phyloP scores from a whole-genome alignment of 2,797 vertebrate species.

The Crocodylus rhombifer region DNA sequence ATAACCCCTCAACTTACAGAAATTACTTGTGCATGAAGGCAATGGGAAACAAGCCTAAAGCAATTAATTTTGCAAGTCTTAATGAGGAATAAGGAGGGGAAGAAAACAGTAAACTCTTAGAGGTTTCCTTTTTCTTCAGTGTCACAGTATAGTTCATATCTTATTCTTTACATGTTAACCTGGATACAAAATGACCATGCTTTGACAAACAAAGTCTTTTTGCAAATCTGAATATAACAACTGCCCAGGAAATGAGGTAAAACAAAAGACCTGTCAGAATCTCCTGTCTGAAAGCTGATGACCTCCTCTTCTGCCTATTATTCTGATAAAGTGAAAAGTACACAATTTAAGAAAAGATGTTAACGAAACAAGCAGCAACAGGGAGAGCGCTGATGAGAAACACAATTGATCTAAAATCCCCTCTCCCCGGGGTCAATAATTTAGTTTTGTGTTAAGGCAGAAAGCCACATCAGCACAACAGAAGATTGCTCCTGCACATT shows the following conservation, averaged over 20 bases:
- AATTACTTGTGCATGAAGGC: not conserved
- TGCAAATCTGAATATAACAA: not conserved
- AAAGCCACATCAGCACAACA: constrained; percentile 16
- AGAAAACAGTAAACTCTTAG: not conserved
- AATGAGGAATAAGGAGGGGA: constrained; percentile 10
- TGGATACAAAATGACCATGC: not conserved
- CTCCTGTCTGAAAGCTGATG: not conserved
- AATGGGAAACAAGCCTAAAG: constrained; percentile 3
- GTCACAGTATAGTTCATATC: not conserved
- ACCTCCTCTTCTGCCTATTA: not conserved
- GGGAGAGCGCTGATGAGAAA: not conserved
- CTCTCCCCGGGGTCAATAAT: not conserved
- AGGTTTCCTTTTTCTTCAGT: not conserved
- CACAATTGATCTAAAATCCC: not conserved
- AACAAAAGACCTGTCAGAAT: too few relatives aligned
- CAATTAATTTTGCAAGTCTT: constrained; percentile 12
- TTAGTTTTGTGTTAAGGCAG: not conserved
- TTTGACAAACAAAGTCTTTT: not conserved
- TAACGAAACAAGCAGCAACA: not conserved
- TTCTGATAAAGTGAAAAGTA: not conserved
- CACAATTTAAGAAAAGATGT: not conserved
- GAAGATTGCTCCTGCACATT: not conserved
- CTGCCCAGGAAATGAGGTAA: not conserved
- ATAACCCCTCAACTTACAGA: not conserved
- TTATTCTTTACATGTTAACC: not conserved